Evolutionary conservation across 2,888 invertebrate species (phyloP), one percentile per base, ranked within the genome.

Genomic region (Pyrochroa serraticornis): DNA sequence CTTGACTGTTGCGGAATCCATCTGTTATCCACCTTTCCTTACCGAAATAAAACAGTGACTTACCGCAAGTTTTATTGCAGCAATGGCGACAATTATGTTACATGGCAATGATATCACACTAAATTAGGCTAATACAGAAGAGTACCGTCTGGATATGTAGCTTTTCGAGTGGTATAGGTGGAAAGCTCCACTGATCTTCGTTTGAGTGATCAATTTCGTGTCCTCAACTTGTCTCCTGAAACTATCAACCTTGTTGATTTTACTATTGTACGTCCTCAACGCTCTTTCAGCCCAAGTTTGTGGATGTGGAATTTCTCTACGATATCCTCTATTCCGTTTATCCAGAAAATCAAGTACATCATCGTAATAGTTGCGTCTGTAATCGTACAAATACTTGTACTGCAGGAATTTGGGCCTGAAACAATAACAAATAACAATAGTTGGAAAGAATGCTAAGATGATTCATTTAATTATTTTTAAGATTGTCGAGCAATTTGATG

Each of bases 211-310:
- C 59, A 89, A 81, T 48, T 72, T 75, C 14, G 65, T 66, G 39
- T 80, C 79, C 44, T 74, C 71, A 7, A 71, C 63, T 44, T 67
- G 56, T 37, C 67, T 68, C 31, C 64, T 68, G 60, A 70, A 75
- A 39, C 65, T 65, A 3, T 72, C 75, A n/a, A 64, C 63, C 14
- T 65, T 64, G 1, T 77, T 80, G 46, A 86, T 73, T 64, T 73
- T 72, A 54, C 71, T 75, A 45, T 59, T 77, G 79, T 88, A 91
- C 7, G 89, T 89, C 66, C 92, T 83, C 58, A 92, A 83, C 36
- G 87, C 88, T 51, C 93, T 85, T 78, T 93, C 93, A 44, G 89
- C 90, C 93, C 93, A 93, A 31, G 92, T 92, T 79, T 93, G 91
- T 9, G 93, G 87, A 51, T 87, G 83, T 1, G 93, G 93, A 58